Evolutionary conservation across 2,113 vertebrate species (phyloP).

Genomic region (Hyperoodon ampullatus): DNA sequence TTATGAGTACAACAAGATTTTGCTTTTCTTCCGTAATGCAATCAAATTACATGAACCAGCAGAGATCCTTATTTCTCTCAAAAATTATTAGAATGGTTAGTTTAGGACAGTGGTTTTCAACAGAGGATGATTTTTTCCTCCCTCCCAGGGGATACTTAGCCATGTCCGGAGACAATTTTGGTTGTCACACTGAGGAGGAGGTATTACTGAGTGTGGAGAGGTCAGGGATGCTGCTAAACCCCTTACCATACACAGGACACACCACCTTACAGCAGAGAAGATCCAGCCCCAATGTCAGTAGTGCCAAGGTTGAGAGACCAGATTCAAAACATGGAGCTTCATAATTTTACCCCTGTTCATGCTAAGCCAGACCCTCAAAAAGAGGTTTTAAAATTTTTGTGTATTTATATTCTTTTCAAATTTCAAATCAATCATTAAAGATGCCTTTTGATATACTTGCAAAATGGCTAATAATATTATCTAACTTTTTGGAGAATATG

Average conservation of each 20-base stretch:
- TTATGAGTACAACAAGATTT: neutral
- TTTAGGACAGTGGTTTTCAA: neutral
- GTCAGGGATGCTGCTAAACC: accelerated
- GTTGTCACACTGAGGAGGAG: neutral
- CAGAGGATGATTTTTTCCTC: neutral
- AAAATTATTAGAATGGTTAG: neutral
- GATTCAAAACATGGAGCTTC: neutral
- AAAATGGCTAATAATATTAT: constrained; percentile 55
- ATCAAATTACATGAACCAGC: constrained; percentile 45
- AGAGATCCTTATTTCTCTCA: constrained; percentile 52
- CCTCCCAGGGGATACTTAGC: neutral
- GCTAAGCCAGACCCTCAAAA: constrained; percentile 24
- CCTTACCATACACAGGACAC: accelerated
- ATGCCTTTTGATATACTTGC: constrained; percentile 10
- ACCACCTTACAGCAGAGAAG: neutral
- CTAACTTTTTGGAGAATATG: constrained; percentile 8
- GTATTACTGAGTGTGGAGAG: neutral
- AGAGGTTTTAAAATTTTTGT: neutral
- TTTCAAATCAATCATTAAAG: neutral
- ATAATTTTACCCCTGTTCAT: neutral
- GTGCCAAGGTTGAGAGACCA: neutral
- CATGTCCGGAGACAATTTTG: neutral
- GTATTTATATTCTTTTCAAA: neutral
- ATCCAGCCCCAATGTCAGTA: accelerated
- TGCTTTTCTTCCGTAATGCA: constrained; percentile 68